Evolutionary conservation across 2,797 vertebrate genomes (phyloP).

Genomic region (Rhabdophis nuchalis): DNA sequence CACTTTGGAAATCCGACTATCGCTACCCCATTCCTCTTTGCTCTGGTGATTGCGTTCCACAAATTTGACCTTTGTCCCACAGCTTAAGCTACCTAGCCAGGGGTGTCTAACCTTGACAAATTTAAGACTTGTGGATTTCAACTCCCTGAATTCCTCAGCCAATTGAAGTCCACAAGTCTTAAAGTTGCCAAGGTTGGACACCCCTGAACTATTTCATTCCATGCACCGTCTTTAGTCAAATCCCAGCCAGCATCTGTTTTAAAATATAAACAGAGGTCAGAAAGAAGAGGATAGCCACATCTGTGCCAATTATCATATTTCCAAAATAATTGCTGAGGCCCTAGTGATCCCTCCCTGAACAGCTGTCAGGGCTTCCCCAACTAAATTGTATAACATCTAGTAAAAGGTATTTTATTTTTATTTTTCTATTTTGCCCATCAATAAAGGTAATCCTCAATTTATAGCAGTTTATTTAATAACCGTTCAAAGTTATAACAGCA

Average conservation of each 20-base stretch:
- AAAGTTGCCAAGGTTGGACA: neutral
- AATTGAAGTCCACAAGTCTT: neutral
- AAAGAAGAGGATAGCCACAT: neutral
- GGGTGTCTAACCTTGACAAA: neutral
- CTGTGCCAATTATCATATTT: neutral
- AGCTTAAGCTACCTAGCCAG: neutral
- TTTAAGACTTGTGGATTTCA: neutral
- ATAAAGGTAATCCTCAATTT: neutral
- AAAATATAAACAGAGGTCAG: neutral
- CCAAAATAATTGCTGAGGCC: neutral
- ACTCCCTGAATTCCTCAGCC: neutral
- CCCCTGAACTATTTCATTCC: neutral
- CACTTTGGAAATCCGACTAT: neutral
- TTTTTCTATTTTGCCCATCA: neutral
- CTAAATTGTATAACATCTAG: neutral
- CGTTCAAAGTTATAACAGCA: neutral
- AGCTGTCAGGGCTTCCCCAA: neutral
- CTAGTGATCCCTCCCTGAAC: neutral
- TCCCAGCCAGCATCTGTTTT: neutral
- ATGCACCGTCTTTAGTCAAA: neutral
- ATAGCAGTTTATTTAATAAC: neutral
- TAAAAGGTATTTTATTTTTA: neutral
- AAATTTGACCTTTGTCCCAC: neutral
- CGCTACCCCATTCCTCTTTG: neutral
- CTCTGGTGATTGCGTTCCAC: neutral